phyloP scores from a whole-genome alignment of 2,113 vertebrate genomes.

The Clupea harengus region DNA sequence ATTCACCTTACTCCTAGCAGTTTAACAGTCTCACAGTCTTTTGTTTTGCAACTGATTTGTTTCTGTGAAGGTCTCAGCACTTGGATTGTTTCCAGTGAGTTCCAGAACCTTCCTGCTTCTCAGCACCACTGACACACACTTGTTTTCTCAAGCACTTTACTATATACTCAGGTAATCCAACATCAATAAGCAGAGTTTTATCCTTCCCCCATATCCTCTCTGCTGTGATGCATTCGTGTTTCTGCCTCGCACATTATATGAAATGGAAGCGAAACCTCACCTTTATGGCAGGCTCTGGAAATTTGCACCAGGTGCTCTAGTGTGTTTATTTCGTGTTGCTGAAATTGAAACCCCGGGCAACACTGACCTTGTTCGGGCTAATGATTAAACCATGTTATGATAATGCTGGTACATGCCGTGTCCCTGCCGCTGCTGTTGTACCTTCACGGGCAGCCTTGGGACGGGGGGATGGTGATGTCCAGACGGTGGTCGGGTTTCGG shows the following conservation, averaged over 20 bases:
- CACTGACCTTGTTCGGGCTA: slow-evolving; percentile 42
- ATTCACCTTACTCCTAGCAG: not conserved
- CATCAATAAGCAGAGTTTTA: slow-evolving; percentile 1
- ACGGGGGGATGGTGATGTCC: not conserved
- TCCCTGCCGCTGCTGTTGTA: not conserved
- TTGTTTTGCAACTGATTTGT: not conserved
- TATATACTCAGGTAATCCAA: not conserved
- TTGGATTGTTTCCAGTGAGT: not conserved
- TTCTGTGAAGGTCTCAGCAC: not conserved
- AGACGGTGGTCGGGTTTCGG: not conserved
- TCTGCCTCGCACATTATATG: slow-evolving; percentile 16
- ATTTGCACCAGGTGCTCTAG: not conserved
- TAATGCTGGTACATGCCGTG: slow-evolving; percentile 36
- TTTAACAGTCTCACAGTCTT: not conserved
- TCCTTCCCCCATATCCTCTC: not conserved
- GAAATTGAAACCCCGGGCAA: slow-evolving; percentile 36
- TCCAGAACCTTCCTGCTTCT: not conserved
- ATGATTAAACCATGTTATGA: slow-evolving; percentile 51
- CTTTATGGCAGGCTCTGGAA: not conserved
- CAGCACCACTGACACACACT: not conserved
- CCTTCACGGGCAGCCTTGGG: not conserved
- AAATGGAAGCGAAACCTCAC: not conserved
- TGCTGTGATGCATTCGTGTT: not conserved
- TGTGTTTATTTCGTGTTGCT: slow-evolving; percentile 38
- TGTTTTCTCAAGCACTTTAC: not conserved